Base-by-base conservation (phyloP, 2,888 invertebrate genomes). In the Panzeria rudis region DNA sequence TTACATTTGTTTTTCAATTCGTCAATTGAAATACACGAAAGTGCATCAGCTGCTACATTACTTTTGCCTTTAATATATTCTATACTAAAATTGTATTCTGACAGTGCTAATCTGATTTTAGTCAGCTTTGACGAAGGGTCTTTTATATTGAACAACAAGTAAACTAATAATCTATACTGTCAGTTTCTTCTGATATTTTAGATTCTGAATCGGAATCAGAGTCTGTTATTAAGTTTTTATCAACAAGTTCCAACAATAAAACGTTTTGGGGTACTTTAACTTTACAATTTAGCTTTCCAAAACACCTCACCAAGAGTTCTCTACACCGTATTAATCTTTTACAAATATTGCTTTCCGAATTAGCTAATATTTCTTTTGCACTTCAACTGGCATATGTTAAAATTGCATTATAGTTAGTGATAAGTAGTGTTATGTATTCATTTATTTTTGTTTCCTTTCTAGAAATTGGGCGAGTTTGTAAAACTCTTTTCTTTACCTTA, bases 1-100 rank as follows among this genome's bases (percentile, higher is more conserved):
- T 29, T 64, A 61, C 68, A 29, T 15, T 54, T 69, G 20, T 82
- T 20, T 47, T 69, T 78, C n/a, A 86, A 35, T 50, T 86, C 2
- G n/a, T n/a, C n/a, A n/a, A n/a, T n/a, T n/a, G n/a, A n/a, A n/a
- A n/a, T n/a, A n/a, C n/a, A n/a, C n/a, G 69, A 79, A 25, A 79
- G 50, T 4, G 79, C 71, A 50, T 71, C 71, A 20, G 71, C 77
- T 7, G 20, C n/a, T n/a, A n/a, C n/a, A n/a, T 79, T 79, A 15
- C 20, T 25, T 41, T 69, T 79, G 2, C 71, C 79, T 52, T 50
- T 69, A 4, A 69, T 71, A 52, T 52, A 71, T 50, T 69, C 69
- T 8, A 79, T n/a, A 23, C 1, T 25, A 52, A 69, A 62, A 15
- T 69, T 71, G 11, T 79, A 79, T 62, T 79, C 79, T 0, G 62